phyloP scores from a whole-genome alignment of 1,140 invertebrate genomes.

The Macrotrachela quadricornifera region DNA sequence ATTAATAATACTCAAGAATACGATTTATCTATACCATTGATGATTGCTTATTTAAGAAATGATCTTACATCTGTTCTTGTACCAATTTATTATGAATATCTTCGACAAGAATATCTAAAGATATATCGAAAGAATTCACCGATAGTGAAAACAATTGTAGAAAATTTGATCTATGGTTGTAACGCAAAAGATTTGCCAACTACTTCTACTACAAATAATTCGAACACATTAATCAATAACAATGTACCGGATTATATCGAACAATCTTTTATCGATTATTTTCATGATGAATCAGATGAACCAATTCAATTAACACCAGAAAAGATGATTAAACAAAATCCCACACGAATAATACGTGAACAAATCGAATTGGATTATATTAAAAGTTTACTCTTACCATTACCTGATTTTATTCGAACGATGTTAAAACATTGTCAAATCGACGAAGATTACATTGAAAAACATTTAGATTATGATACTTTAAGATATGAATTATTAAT shows the following conservation, averaged over 20 bases:
- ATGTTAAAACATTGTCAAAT: not conserved
- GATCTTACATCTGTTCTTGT: conserved; percentile 1
- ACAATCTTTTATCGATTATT: conserved; percentile 1
- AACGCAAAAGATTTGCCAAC: not conserved
- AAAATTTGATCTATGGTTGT: not conserved
- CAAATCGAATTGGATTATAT: not conserved
- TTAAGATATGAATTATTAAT: not conserved
- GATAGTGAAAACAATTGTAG: not conserved
- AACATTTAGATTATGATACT: conserved; percentile 1
- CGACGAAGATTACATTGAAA: not conserved
- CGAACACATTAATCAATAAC: not conserved
- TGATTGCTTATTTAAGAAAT: not conserved
- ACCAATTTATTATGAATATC: conserved; percentile 1
- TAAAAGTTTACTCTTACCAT: not conserved
- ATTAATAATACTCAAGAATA: not conserved
- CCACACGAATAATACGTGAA: not conserved
- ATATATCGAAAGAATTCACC: not conserved
- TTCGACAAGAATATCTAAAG: not conserved
- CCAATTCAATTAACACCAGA: not conserved
- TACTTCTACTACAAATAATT: not conserved
- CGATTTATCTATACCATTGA: conserved; percentile 1
- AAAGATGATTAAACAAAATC: not conserved
- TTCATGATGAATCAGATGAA: not conserved
- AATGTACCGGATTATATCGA: not conserved
- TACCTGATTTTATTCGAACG: not conserved